These are phyloP conservation scores for Drosophila yakuba DNA, from an alignment of 1,140 invertebrate genomes.

Conservation along the genomic window DNA sequence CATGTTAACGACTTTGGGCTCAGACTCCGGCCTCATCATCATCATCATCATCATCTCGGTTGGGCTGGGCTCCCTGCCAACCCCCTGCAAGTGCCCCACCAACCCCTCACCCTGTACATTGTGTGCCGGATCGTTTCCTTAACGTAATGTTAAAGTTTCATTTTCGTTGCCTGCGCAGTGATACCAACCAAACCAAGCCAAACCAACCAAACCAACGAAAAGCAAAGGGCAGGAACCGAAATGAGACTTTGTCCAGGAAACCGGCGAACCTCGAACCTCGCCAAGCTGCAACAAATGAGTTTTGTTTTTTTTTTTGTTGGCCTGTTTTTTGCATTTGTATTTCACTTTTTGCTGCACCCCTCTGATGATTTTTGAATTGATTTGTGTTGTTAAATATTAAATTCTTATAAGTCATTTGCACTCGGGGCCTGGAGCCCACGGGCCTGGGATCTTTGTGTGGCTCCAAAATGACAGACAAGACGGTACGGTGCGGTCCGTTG, in stretches of 20 bases:
- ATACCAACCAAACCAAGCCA: conserved; percentile 34
- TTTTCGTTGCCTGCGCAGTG: conserved; percentile 76
- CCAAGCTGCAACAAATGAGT: conserved; percentile 71
- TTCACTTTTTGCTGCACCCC: conserved; percentile 26
- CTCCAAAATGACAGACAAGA: conserved; percentile 79
- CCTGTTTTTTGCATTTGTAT: conserved; percentile 16
- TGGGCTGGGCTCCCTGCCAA: conserved; percentile 2
- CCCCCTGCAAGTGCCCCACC: neutral
- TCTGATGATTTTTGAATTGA: conserved; percentile 83
- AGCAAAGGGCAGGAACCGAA: conserved; percentile 52
- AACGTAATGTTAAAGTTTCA: conserved; percentile 76
- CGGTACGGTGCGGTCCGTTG: conserved; percentile 10
- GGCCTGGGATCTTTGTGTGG: conserved; percentile 49
- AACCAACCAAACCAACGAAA: conserved; percentile 39
- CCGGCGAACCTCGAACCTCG: conserved; percentile 16
- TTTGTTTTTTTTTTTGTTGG: conserved; percentile 24
- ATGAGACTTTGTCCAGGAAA: conserved; percentile 71
- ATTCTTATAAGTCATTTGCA: conserved; percentile 84
- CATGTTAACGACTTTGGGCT: conserved; percentile 77
- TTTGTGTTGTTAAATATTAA: conserved; percentile 84
- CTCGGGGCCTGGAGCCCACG: conserved; percentile 52
- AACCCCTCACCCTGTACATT: conserved; percentile 30
- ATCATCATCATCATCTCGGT: conserved; percentile 31
- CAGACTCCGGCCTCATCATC: conserved; percentile 30
- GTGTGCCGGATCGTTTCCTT: conserved; percentile 68